Base-by-base conservation (phyloP, 2,888 invertebrate genomes). In the Drosophila kambysellisi region DNA sequence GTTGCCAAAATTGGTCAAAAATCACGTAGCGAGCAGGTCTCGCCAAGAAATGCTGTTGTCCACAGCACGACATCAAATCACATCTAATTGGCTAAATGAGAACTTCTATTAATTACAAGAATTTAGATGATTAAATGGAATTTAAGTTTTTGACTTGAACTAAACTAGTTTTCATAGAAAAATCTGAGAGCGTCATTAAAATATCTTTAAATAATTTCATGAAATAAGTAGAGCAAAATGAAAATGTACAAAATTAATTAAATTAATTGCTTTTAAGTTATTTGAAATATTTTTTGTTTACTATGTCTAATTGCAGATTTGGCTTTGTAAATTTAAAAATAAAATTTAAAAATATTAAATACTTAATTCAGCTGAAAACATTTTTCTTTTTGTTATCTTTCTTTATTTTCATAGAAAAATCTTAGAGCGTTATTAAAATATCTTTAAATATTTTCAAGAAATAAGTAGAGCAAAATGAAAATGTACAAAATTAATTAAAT, bases 11-110 rank as follows among this genome's bases (percentile, higher is more conserved):
- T 73, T 74, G 48, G 35, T 20, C 69, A 57, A 71, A 77, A 79
- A 79, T 76, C 85, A 85, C 85, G 85, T 89, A 88, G 58, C 72
- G 63, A 30, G 39, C 56, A 9, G n/a, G 39, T 39, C 39, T 56
- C 29, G 39, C 29, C 12, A 39, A 52, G 37, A 67, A 53, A 71
- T 68, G 57, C 70, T 58, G 52, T 48, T 30, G 15, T 39, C n/a
- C 48, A 39, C n/a, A 15, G 20, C 39, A 52, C 66, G 48, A 20
- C 56, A 70, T 65, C 54, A 37, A 51, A 61, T 33, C 59, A 3
- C 35, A 65, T 70, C 77, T 66, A 83, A 86, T 83, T 81, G 73
- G 63, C 58, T 50, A 35, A 72, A 51, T 59, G 51, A 41, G 32
- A 65, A 66, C 43, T 59, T 54, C 8, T 54, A 59, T 59, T 72